phyloP scores from a whole-genome alignment of 2,888 invertebrate species.

The Drosophila vallismaia region DNA sequence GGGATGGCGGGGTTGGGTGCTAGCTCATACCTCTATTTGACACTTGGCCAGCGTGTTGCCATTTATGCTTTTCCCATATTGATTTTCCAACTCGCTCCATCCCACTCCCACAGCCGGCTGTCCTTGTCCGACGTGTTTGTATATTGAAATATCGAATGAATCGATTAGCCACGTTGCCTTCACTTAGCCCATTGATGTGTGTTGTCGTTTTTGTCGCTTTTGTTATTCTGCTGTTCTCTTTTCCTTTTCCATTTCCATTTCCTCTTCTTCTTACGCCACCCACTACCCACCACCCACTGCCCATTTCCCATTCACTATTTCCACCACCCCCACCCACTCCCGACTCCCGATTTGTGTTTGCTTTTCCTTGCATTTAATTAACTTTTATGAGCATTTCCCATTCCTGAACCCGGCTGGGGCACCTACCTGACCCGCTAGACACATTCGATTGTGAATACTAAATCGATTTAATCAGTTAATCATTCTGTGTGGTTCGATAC shows the following conservation, averaged over 20 bases:
- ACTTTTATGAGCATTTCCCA: constrained; percentile 73
- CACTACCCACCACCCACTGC: constrained; percentile 2
- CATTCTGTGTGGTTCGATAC: constrained; percentile 18
- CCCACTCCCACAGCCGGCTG: constrained; percentile 1
- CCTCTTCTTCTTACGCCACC: constrained; percentile 37
- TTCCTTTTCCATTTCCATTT: constrained; percentile 45
- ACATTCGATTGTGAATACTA: constrained; percentile 27
- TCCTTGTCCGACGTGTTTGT: constrained; percentile 64
- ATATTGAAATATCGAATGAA: constrained; percentile 80
- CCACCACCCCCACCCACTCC: not conserved
- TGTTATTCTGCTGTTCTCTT: constrained; percentile 40
- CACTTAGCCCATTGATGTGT: constrained; percentile 48
- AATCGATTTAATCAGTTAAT: constrained; percentile 26
- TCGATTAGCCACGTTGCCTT: constrained; percentile 74
- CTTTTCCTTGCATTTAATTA: constrained; percentile 78
- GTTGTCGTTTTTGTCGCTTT: constrained; percentile 46
- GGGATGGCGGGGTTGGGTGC: constrained; percentile 10
- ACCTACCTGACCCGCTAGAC: constrained; percentile 30
- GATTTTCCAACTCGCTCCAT: constrained; percentile 61
- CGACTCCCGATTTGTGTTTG: constrained; percentile 46
- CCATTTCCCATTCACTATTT: constrained; percentile 17
- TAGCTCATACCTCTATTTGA: constrained; percentile 70
- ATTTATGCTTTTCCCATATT: constrained; percentile 77
- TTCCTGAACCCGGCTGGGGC: constrained; percentile 25
- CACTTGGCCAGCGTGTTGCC: constrained; percentile 73